Evolutionary conservation across 2,113 vertebrate species (phyloP).

Genomic region (Cercocebus atys): DNA sequence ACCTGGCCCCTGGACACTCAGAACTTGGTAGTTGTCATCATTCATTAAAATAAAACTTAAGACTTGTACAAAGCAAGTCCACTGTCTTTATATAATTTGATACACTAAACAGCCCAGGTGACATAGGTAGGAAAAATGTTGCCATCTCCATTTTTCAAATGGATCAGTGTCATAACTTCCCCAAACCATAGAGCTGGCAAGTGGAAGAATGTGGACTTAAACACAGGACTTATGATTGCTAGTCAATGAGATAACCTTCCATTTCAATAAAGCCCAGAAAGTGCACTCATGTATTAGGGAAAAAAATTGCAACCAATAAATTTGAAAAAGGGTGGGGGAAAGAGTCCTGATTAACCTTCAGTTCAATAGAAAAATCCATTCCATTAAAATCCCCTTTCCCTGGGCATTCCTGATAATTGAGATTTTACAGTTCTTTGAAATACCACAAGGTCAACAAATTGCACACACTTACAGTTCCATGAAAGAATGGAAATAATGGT

Average conservation of each 20-base stretch:
- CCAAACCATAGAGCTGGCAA: not conserved
- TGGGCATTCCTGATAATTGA: not conserved
- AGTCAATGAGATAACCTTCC: not conserved
- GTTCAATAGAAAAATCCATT: slow-evolving; percentile 10
- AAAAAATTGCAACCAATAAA: not conserved
- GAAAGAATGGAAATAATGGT: not conserved
- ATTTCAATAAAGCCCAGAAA: not conserved
- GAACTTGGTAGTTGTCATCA: not conserved
- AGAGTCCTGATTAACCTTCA: not conserved
- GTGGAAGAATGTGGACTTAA: not conserved
- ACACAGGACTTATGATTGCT: not conserved
- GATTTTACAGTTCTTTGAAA: slow-evolving; percentile 40
- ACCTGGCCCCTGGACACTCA: not conserved
- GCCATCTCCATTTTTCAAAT: not conserved
- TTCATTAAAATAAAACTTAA: slow-evolving; percentile 36
- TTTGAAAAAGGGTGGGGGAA: not conserved
- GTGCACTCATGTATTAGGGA: not conserved
- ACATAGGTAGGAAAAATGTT: not conserved
- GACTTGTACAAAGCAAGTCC: not conserved
- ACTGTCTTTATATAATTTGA: not conserved
- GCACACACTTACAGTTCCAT: not conserved
- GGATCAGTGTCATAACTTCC: not conserved
- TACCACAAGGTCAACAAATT: slow-evolving; percentile 10
- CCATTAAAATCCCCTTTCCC: slow-evolving; percentile 19
- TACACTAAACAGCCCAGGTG: not conserved